Conservation (phyloP, 2,888 invertebrate genomes). For the Sphinx pinastri region DNA sequence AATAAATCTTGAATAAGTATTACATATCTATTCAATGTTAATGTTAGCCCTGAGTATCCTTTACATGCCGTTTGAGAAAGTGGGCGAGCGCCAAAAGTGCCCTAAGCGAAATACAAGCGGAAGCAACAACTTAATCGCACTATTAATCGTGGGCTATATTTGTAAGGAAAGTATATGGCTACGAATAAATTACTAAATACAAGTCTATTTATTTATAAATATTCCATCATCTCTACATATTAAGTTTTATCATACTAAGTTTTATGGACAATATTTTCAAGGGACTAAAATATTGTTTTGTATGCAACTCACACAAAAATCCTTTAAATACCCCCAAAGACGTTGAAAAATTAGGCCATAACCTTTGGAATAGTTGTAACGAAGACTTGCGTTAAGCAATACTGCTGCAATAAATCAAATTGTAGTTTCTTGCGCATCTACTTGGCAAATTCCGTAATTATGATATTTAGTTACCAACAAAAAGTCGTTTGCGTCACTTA, state of each 20-base stretch:
- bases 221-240: neutral
- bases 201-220: neutral
- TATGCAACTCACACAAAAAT: no score
- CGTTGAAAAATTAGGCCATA: neutral
- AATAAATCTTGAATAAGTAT: no score
- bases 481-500: constrained; percentile 23
- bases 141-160: neutral
- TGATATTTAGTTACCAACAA: constrained; percentile 33
- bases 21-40: constrained; percentile 6
- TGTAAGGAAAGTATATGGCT: neutral
- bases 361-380: neutral
- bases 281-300: no score
- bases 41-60: constrained; percentile 15
- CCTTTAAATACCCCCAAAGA: no score
- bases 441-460: constrained; percentile 40
- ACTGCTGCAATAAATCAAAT: constrained; percentile 42
- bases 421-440: constrained; percentile 36
- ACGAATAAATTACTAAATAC: neutral
- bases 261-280: no score
- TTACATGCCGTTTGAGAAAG: constrained; percentile 19
- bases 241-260: no score
- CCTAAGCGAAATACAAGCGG: constrained; percentile 19
- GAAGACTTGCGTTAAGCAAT: constrained; percentile 28
- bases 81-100: constrained; percentile 14
- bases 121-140: constrained; percentile 28